Evolutionary conservation across 1,140 invertebrate species (phyloP).

Genomic region (Leptinotarsa defecta): DNA sequence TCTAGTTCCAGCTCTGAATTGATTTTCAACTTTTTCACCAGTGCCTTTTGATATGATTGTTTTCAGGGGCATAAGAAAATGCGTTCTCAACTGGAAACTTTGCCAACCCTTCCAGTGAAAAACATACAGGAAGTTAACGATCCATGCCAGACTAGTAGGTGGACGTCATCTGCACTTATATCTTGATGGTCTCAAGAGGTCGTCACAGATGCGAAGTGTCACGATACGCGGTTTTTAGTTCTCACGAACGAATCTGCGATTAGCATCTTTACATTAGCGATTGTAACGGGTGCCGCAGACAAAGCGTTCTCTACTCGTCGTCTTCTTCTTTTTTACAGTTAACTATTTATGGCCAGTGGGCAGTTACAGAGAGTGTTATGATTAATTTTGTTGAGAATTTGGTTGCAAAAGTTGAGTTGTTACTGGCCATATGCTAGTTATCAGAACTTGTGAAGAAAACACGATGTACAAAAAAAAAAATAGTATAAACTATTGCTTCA

Average conservation of each 20-base stretch:
- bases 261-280: neutral
- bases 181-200: neutral
- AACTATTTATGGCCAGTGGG: neutral
- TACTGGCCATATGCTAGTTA: too few species aligned
- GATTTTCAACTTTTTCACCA: too few species aligned
- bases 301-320: neutral
- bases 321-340: neutral
- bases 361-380: neutral
- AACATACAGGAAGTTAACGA: neutral
- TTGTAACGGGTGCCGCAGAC: neutral
- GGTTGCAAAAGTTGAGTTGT: too few species aligned
- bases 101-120: too few species aligned
- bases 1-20: too few species aligned
- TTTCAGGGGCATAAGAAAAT: too few species aligned
- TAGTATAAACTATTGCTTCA: too few species aligned
- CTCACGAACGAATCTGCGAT: slow-evolving; percentile 4
- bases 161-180: neutral
- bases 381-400: neutral
- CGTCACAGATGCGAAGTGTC: neutral
- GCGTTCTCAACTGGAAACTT: too few species aligned
- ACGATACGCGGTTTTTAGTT: neutral
- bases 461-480: too few species aligned
- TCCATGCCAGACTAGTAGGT: neutral
- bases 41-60: too few species aligned
- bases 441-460: too few species aligned